These are phyloP conservation scores for Hippoglossus stenolepis DNA, from an alignment of 2,113 vertebrate species.

Conservation along the genomic window DNA sequence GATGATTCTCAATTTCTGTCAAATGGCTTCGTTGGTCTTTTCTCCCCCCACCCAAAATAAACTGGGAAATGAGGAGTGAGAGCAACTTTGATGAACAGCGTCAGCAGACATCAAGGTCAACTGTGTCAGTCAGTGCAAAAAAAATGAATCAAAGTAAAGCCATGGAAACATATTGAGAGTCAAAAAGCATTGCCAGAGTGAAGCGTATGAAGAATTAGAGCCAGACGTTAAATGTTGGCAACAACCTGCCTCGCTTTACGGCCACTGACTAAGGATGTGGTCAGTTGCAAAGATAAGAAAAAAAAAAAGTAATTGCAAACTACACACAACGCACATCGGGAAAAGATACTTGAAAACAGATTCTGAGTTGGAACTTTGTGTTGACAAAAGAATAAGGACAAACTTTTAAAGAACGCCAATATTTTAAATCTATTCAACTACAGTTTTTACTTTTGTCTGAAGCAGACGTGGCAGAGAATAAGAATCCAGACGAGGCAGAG, in stretches of 20 bases:
- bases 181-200: background rate
- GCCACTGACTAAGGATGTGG: conserved; percentile 6
- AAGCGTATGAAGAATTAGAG: conserved; percentile 4
- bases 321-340: conserved; percentile 24
- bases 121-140: conserved; percentile 56
- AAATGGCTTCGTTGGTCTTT: conserved; percentile 25
- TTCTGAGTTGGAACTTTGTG: conserved; percentile 13
- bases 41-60: background rate
- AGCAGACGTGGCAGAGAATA: background rate
- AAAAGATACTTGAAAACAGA: conserved; percentile 9
- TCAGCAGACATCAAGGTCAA: conserved; percentile 40
- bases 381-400: background rate
- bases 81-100: background rate
- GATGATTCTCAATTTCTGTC: conserved; percentile 17
- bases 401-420: background rate
- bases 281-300: conserved; percentile 20
- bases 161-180: background rate
- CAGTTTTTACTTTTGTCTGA: conserved; percentile 4
- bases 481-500: no score
- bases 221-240: conserved; percentile 1
- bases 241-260: conserved; percentile 1
- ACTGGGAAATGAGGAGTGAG: conserved; percentile 19
- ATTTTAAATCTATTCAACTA: background rate
- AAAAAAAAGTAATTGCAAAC: conserved; percentile 20
- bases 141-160: conserved; percentile 3